These are phyloP conservation scores for Eumeta japonica DNA, from an alignment of 1,140 invertebrate genomes.

Conservation along the genomic window DNA sequence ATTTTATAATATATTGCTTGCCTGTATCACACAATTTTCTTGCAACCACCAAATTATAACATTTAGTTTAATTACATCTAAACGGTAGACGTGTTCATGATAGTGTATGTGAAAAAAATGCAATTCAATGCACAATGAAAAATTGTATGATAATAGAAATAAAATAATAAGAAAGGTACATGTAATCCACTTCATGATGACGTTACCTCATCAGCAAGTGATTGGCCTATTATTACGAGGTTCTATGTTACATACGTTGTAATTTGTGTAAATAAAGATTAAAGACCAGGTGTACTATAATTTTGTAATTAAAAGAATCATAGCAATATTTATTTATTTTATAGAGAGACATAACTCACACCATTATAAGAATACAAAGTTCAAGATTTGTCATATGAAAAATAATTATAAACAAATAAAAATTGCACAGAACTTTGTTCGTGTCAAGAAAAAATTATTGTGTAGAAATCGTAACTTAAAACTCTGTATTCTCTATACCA, in stretches of 20 bases:
- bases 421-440: not conserved
- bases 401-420: not conserved
- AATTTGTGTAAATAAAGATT: not conserved
- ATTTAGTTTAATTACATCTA: too few species aligned
- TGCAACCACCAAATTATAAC: too few species aligned
- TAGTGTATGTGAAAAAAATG: too few species aligned
- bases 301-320: not conserved
- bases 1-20: too few species aligned
- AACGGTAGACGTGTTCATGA: too few species aligned
- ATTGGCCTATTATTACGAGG: not conserved
- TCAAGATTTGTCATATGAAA: not conserved
- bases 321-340: not conserved
- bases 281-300: too few species aligned
- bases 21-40: too few species aligned
- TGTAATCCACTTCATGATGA: too few species aligned
- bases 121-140: too few species aligned
- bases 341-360: not conserved
- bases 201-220: too few species aligned
- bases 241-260: slow-evolving; percentile 1
- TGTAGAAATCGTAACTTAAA: not conserved
- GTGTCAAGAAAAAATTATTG: not conserved
- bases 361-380: not conserved
- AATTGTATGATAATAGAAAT: too few species aligned
- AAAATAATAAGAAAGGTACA: too few species aligned
- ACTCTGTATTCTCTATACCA: not conserved